Evolutionary conservation across 2,888 invertebrate genomes (phyloP).

Genomic region (Diarsia dahlii): DNA sequence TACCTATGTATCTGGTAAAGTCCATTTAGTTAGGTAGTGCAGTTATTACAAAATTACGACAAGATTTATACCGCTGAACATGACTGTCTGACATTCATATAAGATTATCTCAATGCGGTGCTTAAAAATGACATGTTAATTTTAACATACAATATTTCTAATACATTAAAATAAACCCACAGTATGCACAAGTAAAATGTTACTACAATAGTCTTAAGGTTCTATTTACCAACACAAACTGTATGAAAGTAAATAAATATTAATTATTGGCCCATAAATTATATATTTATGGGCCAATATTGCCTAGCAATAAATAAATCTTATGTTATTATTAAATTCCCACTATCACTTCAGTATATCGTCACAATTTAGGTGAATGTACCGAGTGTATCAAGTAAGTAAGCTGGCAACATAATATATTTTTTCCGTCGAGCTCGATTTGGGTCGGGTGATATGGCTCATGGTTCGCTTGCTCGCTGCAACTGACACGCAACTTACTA

Average conservation of each 20-base stretch:
- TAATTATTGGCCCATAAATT: no score
- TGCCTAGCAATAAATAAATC: no score
- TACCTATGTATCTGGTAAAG: neutral
- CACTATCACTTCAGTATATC: neutral
- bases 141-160: neutral
- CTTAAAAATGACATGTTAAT: neutral
- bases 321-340: neutral
- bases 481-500: conserved; percentile 74
- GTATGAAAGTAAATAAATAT: no score
- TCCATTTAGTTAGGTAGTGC: neutral
- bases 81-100: neutral
- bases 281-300: no score
- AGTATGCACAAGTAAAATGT: no score
- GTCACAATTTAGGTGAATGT: neutral
- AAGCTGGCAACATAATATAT: conserved; percentile 65
- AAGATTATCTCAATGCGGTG: neutral
- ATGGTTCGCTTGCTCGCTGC: conserved; percentile 73
- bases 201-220: no score
- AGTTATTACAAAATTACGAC: neutral
- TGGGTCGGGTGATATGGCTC: conserved; percentile 74
- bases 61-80: neutral
- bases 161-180: no score
- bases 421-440: conserved; percentile 69
- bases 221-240: no score
- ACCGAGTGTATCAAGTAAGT: conserved; percentile 42